Evolutionary conservation across 30 jellyfish, hydroid and myxozoan genomes (phyloP).

Genomic region (Chironex yamaguchii): DNA sequence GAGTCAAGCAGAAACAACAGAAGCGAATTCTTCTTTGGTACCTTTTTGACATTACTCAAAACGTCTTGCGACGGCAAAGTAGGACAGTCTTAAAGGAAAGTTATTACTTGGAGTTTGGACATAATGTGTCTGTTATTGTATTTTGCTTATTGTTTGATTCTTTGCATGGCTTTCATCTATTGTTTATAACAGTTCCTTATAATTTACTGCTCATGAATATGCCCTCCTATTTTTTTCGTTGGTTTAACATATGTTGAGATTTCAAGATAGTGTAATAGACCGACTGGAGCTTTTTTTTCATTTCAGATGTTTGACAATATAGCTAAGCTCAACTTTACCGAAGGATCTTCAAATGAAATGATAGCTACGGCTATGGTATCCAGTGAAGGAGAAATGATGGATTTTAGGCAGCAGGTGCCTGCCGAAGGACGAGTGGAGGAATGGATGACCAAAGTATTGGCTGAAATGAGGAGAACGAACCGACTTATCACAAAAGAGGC

Average conservation of each 20-base stretch:
- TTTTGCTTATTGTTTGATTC: too few relatives aligned
- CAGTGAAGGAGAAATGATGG: slow-evolving; percentile 94
- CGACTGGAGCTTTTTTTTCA: neutral
- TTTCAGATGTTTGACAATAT: slow-evolving; percentile 94
- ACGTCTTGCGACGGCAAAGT: too few relatives aligned
- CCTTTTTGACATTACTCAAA: too few relatives aligned
- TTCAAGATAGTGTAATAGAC: neutral
- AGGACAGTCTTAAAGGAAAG: too few relatives aligned
- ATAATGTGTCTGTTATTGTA: too few relatives aligned
- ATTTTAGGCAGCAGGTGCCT: slow-evolving; percentile 72
- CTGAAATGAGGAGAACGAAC: slow-evolving; percentile 93
- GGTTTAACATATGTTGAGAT: neutral
- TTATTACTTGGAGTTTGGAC: too few relatives aligned
- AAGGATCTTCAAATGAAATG: slow-evolving; percentile 75
- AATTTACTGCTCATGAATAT: too few relatives aligned
- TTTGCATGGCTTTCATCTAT: too few relatives aligned
- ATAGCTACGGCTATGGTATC: slow-evolving; percentile 92
- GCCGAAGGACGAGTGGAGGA: slow-evolving; percentile 99
- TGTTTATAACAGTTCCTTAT: too few relatives aligned
- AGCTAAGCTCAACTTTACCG: slow-evolving; percentile 84
- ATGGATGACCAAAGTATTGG: slow-evolving; percentile 95
- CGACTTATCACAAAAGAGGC: slow-evolving; percentile 93
- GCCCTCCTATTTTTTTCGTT: too few relatives aligned
- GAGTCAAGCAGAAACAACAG: too few relatives aligned
- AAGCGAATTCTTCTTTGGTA: too few relatives aligned